Conservation (phyloP, 2,113 vertebrate genomes). For the Orcinus orca region DNA sequence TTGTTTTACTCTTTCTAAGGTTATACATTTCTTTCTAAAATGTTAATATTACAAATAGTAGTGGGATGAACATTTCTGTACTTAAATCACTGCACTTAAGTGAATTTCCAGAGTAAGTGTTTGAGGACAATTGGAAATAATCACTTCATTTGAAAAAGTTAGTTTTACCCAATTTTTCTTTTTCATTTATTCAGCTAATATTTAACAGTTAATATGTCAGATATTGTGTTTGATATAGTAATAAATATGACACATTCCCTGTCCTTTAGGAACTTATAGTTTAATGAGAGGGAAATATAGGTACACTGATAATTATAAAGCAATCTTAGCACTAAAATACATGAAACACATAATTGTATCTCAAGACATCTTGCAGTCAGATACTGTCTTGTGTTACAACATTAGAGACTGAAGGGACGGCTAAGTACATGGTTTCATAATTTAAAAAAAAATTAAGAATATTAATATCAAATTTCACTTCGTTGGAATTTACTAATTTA, state of each 20-base stretch:
- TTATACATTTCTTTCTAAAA: constrained; percentile 27
- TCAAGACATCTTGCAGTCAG: neutral
- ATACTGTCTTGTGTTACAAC: neutral
- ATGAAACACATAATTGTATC: neutral
- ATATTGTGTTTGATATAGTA: neutral
- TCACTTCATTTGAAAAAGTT: constrained; percentile 2
- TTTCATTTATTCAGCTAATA: neutral
- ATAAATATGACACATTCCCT: neutral
- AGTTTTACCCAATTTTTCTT: neutral
- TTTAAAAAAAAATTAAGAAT: neutral
- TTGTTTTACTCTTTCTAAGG: neutral
- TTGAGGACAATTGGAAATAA: neutral
- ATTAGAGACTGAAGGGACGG: neutral
- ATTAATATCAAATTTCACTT: neutral
- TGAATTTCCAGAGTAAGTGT: neutral
- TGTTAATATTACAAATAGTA: neutral
- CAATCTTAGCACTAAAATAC: neutral
- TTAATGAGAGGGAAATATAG: neutral
- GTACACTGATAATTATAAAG: neutral
- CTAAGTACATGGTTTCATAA: neutral
- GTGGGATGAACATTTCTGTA: neutral
- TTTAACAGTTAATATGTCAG: neutral
- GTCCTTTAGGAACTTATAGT: neutral
- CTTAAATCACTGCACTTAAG: neutral
- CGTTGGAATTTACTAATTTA: constrained; percentile 1